A percentile compares a stretch with the other conserved stretches of the same genome.
These are phyloP conservation scores for Rhopalosiphum padi DNA, from an alignment of 1,140 invertebrate species.

Conservation along the genomic window DNA sequence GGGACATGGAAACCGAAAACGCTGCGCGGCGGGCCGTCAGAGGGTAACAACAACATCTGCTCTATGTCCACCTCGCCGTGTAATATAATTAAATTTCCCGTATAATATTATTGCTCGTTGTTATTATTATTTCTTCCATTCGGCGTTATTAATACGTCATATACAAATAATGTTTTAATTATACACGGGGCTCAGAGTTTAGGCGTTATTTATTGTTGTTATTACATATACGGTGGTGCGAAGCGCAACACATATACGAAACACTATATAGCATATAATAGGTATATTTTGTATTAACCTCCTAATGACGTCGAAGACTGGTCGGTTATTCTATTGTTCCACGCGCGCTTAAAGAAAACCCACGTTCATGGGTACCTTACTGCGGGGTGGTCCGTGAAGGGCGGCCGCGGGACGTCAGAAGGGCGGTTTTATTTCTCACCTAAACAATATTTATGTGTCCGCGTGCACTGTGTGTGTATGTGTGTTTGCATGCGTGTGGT, in stretches of 20 bases:
- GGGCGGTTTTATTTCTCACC: constrained; percentile 47
- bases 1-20: neutral
- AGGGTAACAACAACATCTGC: constrained; percentile 38
- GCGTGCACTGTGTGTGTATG: too few species aligned
- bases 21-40: neutral
- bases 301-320: neutral
- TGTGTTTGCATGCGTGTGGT: neutral
- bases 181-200: constrained; percentile 16
- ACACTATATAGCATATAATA: neutral
- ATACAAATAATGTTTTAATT: constrained; percentile 55
- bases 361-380: neutral
- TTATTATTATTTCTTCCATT: neutral
- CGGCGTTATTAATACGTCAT: constrained; percentile 33
- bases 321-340: constrained; percentile 30
- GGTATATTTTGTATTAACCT: neutral
- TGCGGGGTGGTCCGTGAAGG: constrained; percentile 40
- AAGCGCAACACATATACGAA: neutral
- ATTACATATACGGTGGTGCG: neutral
- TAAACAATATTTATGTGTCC: constrained; percentile 45
- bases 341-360: neutral
- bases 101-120: neutral
- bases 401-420: constrained; percentile 43
- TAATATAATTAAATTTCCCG: constrained; percentile 15
- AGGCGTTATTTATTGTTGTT: constrained; percentile 46
- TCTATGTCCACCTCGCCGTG: constrained; percentile 22